Evolutionary conservation across 23 tunicate genomes (phyloP), one percentile per base, ranked within the genome.

Genomic region (Pegea sp.): DNA sequence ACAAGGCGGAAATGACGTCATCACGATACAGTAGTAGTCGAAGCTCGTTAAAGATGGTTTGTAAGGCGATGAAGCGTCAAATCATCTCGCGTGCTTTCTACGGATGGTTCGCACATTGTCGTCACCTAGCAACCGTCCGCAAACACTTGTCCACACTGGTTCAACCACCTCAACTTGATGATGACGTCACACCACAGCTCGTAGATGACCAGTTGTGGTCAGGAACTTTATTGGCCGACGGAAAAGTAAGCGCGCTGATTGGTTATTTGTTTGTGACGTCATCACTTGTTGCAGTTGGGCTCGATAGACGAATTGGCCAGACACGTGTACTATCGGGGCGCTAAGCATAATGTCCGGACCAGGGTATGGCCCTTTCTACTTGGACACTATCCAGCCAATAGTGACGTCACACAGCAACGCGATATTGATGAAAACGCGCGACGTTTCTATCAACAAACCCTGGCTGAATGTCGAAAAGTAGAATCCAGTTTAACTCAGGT

Each of bases 81-180:
- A 73, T 84, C 31, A 84, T 73, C 21, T 73, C 95, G 5, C 74
- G 95, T 30, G 84, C 95, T 42, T 84, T 84, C 49, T 84, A 84
- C 62, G 95, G 95, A 2, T 84, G 95, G 95, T 58, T 84, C 22
- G 95, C 95, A 61, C 84, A 72, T 67, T 84, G 95, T 50, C 95
- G 95, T 67, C 95, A 84, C 57, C 62, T 84, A 27, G 58, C 76
- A 43, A 84, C 71, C 48, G 95, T 84, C 18, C 67, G 95, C 8
- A 84, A 77, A 0, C 74, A 84, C 50, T 33, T 84, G 42, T 61
- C 84, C 22, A 71, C 67, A 3, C 60, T 84, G 22, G 84, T 84
- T 5, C 56, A 75, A 34, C 1, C 56, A 3, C 31, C 56, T 11
- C 5, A 4, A 23, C 21, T 22, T 19, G 64, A 63, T 16, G 56